phyloP scores from a whole-genome alignment of 2,113 vertebrate species.

The Anthoscopus minutus region DNA sequence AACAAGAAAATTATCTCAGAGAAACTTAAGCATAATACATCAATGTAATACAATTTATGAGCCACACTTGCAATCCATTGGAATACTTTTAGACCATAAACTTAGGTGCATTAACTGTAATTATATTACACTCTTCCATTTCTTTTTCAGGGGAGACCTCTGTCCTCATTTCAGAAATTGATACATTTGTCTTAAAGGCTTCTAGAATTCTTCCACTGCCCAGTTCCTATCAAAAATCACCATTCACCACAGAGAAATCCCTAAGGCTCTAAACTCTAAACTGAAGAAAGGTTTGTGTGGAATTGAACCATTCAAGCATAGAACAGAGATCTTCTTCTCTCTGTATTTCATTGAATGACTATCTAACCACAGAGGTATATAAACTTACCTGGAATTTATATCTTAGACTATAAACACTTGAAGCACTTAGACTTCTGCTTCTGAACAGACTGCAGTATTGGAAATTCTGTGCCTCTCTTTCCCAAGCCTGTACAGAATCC shows the following conservation, averaged over 20 bases:
- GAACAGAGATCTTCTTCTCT: background rate
- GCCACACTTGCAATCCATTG: background rate
- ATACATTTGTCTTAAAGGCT: background rate
- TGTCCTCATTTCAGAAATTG: background rate
- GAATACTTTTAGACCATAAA: background rate
- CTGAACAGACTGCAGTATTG: background rate
- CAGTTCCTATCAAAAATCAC: background rate
- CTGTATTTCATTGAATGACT: background rate
- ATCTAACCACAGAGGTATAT: background rate
- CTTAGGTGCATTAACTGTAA: background rate
- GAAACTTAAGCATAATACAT: background rate
- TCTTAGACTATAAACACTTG: background rate
- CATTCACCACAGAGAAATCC: background rate
- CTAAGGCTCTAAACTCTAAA: background rate
- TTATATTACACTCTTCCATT: background rate
- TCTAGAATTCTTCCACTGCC: background rate
- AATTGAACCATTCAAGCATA: background rate
- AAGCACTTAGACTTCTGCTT: background rate
- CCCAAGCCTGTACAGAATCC: background rate
- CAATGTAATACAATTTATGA: background rate
- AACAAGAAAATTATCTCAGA: background rate
- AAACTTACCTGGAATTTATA: background rate
- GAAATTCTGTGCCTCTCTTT: background rate
- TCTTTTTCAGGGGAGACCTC: background rate
- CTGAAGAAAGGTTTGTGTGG: background rate